Percentiles rank a stretch among this genome's conserved stretches.
Conservation (phyloP, 2,113 vertebrate genomes). For the Oncorhynchus kisutch region DNA sequence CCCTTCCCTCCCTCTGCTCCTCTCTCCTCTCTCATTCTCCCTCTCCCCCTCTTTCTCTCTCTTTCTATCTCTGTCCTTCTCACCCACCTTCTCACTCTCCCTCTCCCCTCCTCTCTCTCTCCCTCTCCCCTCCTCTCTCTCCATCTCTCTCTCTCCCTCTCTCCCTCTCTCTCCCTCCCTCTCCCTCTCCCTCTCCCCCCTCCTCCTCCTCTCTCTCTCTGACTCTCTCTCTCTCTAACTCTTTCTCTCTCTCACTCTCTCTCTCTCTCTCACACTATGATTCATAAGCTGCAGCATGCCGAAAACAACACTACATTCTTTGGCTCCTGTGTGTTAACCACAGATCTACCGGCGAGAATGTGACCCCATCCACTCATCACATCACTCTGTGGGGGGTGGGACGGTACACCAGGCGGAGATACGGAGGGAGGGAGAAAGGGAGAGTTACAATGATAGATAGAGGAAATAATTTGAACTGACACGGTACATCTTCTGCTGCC, state of each 20-base stretch:
- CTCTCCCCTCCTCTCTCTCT: neutral
- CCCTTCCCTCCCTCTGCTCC: neutral
- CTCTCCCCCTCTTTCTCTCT: neutral
- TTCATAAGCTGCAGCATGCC: constrained; percentile 55
- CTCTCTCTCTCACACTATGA: constrained; percentile 37
- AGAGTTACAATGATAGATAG: neutral
- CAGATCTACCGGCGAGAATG: constrained; percentile 47
- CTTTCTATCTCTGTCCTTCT: neutral
- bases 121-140: neutral
- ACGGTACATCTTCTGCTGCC: too few species aligned
- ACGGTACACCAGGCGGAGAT: constrained; percentile 33
- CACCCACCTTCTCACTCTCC: too few species aligned
- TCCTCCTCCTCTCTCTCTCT: constrained; percentile 32
- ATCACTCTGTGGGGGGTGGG: constrained; percentile 47
- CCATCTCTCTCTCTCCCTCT: too few species aligned
- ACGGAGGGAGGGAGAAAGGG: constrained; percentile 3
- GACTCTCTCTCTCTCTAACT: constrained; percentile 11
- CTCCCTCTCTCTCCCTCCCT: constrained; percentile 35
- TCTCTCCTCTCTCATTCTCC: neutral
- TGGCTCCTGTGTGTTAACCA: constrained; percentile 59
- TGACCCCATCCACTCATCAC: constrained; percentile 59
- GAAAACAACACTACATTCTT: constrained; percentile 71
- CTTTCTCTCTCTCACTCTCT: neutral
- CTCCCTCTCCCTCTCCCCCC: constrained; percentile 17
- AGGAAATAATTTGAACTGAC: neutral